Base-by-base conservation (phyloP, 2,797 vertebrate genomes). In the Cryptoblepharus egeriae region DNA sequence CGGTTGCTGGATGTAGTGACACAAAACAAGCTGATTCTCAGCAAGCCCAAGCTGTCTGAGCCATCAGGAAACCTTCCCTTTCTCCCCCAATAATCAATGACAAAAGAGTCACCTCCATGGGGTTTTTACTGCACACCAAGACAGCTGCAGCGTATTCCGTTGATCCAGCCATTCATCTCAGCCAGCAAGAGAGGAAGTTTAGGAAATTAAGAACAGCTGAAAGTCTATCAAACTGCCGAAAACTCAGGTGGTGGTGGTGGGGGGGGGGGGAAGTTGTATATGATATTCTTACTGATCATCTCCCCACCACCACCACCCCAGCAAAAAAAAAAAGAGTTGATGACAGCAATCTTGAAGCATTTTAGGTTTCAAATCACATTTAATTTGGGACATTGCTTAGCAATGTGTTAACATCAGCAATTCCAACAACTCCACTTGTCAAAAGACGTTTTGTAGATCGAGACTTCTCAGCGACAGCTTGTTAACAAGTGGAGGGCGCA, bases 41-140 rank as follows among this genome's bases (percentile, higher is more conserved):
- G 85, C 85, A 85, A 79, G 88, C 74, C 3, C 45, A 90, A 74
- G 84, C 82, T 83, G 11, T 58, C 83, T 91, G 32, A 88, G 87
- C 88, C 76, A 37, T 83, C 89, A 79, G 80, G 85, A 85, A 39
- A 73, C 79, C 82, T 11, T 22, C 35, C 20, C 60, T 5, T 10
- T 35, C 37, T 28, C 16, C 73, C 4, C 55, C 85, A 81, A 63
- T 32, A 89, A 91, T 87, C 92, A 93, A 89, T 92, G 94, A 90
- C 90, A 93, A 90, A 93, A 85, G 83, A 90, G 91, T 93, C 92
- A 92, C 89, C 90, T 88, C 84, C 3, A 57, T 4, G 1, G 6
- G 58, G 79, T 49, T 75, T 82, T 78, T 77, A 52, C n/a, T 78
- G 80, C 77, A 85, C 11, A 15, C 24, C 15, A 1, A 71, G 81